Conservation (phyloP, 2,113 vertebrate genomes). For the Leptosomus discolor region DNA sequence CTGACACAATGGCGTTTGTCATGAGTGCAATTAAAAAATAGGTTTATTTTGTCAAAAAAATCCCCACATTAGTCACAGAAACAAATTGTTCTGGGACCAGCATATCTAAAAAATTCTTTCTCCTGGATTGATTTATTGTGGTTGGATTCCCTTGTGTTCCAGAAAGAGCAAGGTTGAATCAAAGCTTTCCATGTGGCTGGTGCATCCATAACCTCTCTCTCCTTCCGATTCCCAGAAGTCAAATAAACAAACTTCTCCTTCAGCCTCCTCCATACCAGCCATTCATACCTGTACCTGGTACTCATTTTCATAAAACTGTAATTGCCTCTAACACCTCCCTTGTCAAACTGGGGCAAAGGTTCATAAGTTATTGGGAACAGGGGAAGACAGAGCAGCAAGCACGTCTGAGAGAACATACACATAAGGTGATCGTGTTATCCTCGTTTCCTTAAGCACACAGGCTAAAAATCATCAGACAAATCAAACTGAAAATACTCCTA, state of each 20-base stretch:
- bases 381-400: neutral
- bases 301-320: neutral
- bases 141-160: neutral
- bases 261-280: neutral
- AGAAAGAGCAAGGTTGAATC: neutral
- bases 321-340: neutral
- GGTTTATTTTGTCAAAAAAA: neutral
- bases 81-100: neutral
- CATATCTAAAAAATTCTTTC: neutral
- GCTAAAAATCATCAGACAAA: neutral
- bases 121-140: neutral
- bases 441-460: neutral
- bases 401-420: rapidly evolving
- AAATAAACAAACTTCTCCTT: neutral
- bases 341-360: neutral
- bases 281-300: neutral
- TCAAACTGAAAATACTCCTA: neutral
- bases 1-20: rapidly evolving
- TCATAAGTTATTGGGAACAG: neutral
- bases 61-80: neutral
- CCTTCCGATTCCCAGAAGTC: neutral
- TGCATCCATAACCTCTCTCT: neutral
- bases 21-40: neutral
- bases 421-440: neutral
- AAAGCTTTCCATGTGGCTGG: neutral